phyloP scores from a whole-genome alignment of 2,797 vertebrate species.

The Fundulus diaphanus region DNA sequence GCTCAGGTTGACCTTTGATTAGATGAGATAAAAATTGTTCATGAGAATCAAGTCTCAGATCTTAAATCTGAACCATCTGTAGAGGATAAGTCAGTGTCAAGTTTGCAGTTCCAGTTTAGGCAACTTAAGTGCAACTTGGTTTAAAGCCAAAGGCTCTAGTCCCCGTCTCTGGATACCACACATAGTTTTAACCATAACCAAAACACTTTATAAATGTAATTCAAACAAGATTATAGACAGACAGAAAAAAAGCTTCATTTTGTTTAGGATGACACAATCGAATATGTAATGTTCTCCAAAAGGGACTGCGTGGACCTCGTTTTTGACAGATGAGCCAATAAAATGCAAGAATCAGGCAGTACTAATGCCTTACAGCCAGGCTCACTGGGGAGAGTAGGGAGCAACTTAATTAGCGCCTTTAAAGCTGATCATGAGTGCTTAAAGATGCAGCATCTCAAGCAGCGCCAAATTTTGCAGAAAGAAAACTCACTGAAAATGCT shows the following conservation, averaged over 20 bases:
- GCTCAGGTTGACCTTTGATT: background rate
- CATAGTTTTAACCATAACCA: slow-evolving; percentile 47
- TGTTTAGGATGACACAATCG: slow-evolving; percentile 60
- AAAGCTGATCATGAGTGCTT: slow-evolving; percentile 38
- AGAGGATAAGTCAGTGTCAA: background rate
- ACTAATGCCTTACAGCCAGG: slow-evolving; percentile 55
- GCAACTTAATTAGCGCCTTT: slow-evolving; percentile 53
- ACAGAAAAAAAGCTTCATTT: slow-evolving; percentile 46
- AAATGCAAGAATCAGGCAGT: slow-evolving; percentile 36
- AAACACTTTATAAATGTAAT: slow-evolving; percentile 57
- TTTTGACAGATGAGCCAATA: slow-evolving; percentile 62
- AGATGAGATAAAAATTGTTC: background rate
- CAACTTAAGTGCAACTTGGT: background rate
- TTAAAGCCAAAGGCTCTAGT: background rate
- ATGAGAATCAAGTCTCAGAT: background rate
- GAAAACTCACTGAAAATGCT: slow-evolving; percentile 83
- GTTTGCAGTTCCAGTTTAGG: background rate
- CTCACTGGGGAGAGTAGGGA: slow-evolving; percentile 28
- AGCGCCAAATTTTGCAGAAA: slow-evolving; percentile 32
- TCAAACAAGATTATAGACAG: slow-evolving; percentile 60
- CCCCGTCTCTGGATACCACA: background rate
- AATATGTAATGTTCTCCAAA: slow-evolving; percentile 60
- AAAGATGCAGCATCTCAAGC: slow-evolving; percentile 28
- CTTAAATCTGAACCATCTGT: background rate
- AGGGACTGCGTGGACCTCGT: slow-evolving; percentile 42